These are phyloP conservation scores for Autographa gamma DNA, from an alignment of 2,888 invertebrate species.

Conservation along the genomic window DNA sequence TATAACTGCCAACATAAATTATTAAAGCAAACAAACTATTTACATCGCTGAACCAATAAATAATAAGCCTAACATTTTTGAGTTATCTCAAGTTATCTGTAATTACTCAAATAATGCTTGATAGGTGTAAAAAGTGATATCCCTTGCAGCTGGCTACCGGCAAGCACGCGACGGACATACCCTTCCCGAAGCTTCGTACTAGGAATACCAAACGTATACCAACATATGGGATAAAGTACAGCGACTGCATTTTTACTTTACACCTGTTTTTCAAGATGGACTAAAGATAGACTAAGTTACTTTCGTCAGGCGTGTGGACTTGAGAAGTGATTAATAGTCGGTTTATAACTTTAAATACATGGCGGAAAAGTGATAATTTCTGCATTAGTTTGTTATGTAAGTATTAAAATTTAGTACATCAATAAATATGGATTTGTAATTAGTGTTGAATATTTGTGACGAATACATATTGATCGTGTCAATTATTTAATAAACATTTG, in stretches of 20 bases:
- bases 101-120: constrained; percentile 1
- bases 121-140: constrained; percentile 24
- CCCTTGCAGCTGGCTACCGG: constrained; percentile 59
- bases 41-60: neutral
- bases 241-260: neutral
- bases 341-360: neutral
- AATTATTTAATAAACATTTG: no score
- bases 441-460: no score
- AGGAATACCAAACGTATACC: constrained; percentile 24
- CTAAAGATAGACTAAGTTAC: no score
- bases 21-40: neutral
- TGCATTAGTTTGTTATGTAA: no score
- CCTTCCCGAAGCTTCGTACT: constrained; percentile 31
- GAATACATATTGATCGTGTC: no score
- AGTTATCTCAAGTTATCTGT: constrained; percentile 3
- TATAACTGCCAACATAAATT: neutral
- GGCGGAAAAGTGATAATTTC: no score
- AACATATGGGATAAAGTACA: neutral
- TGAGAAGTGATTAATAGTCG: neutral
- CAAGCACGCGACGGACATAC: constrained; percentile 41
- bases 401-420: no score
- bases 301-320: neutral
- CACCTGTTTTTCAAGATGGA: neutral
- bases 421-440: no score
- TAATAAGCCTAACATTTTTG: neutral